Conservation (phyloP, 1,140 invertebrate genomes). For the Drosophila kurseongensis region DNA sequence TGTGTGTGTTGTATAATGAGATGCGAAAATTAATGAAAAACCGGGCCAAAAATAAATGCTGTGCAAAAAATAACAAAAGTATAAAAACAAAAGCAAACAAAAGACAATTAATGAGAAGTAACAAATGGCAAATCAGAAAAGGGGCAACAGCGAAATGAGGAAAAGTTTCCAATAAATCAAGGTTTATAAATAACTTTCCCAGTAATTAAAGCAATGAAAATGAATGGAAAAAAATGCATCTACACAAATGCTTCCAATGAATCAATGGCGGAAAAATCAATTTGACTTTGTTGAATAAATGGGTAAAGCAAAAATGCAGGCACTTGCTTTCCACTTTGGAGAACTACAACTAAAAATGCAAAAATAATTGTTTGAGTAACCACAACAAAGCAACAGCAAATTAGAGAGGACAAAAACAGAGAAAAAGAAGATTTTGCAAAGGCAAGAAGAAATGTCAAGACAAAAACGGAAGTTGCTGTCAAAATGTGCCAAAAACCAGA, state of each 20-base stretch:
- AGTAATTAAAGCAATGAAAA: conserved; percentile 46
- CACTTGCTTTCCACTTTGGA: conserved; percentile 31
- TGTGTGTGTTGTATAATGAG: conserved; percentile 56
- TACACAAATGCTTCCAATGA: conserved; percentile 34
- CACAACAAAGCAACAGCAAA: conserved; percentile 62
- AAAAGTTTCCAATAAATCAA: conserved; percentile 49
- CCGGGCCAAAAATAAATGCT: conserved; percentile 48
- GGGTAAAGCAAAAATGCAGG: not conserved
- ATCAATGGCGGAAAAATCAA: conserved; percentile 34
- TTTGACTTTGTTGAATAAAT: conserved; percentile 28
- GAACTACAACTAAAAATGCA: conserved; percentile 37
- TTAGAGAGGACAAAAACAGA: conserved; percentile 42
- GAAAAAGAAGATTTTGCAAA: conserved; percentile 11
- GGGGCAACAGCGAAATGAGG: conserved; percentile 15
- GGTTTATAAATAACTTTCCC: conserved; percentile 38
- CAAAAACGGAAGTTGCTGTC: conserved; percentile 61
- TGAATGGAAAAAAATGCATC: conserved; percentile 3
- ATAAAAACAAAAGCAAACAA: conserved; percentile 49
- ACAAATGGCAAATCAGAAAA: conserved; percentile 48
- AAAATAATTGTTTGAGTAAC: conserved; percentile 68
- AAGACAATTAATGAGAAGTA: conserved; percentile 65
- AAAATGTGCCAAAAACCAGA: conserved; percentile 47
- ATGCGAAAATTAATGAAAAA: conserved; percentile 65
- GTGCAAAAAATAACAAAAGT: conserved; percentile 29
- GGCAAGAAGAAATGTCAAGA: conserved; percentile 27